Conservation (phyloP, 1,140 invertebrate genomes). For the Pectinophora gossypiella region DNA sequence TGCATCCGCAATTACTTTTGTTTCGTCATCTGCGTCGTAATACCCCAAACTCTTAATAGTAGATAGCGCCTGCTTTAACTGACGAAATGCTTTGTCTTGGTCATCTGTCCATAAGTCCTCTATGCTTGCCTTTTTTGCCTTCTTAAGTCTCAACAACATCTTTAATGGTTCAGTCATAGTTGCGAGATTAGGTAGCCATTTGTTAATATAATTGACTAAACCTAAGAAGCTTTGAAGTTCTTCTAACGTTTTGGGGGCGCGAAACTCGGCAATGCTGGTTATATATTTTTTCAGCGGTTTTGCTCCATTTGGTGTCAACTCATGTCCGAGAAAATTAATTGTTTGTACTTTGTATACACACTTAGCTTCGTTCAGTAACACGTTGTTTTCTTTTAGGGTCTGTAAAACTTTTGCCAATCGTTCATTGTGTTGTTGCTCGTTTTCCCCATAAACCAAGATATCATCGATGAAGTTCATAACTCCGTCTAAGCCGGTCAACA, state of each 20-base stretch:
- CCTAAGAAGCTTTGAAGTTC: conserved; percentile 61
- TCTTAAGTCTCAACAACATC: neutral
- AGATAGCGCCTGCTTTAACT: neutral
- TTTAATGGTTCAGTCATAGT: conserved; percentile 15
- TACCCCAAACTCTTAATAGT: neutral
- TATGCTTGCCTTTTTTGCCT: conserved; percentile 1
- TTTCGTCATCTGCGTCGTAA: neutral
- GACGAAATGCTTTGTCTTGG: neutral
- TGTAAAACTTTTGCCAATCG: conserved; percentile 25
- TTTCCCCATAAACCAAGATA: conserved; percentile 22
- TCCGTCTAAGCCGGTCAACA: conserved; percentile 20
- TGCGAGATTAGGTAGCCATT: conserved; percentile 47
- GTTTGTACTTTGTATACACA: conserved; percentile 25
- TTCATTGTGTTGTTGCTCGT: conserved; percentile 29
- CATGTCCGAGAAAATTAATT: conserved; percentile 58
- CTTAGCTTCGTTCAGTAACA: conserved; percentile 30
- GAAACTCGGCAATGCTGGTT: conserved; percentile 31
- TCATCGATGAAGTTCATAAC: conserved; percentile 34
- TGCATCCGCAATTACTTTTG: neutral
- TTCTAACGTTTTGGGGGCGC: conserved; percentile 35
- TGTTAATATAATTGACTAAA: conserved; percentile 54
- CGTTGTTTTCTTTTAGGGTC: conserved; percentile 30
- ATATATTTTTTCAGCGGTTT: conserved; percentile 39
- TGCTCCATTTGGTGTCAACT: conserved; percentile 33
- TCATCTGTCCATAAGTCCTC: neutral